A percentile compares a stretch with the other conserved stretches of the same genome.
phyloP scores from a whole-genome alignment of 2,888 invertebrate species.

The Idaea dimidiata region DNA sequence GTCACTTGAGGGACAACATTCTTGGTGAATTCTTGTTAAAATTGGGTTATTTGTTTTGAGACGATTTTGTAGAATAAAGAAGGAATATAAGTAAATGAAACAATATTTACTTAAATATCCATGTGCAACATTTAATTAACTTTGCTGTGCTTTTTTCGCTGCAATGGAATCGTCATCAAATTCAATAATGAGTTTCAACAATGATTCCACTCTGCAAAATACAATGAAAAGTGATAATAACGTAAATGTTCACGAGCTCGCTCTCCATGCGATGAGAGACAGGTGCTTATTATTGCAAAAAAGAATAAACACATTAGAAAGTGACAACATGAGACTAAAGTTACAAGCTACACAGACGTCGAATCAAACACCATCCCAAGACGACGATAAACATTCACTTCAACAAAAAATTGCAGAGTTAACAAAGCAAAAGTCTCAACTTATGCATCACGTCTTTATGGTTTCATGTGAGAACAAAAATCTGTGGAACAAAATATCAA shows the following conservation, averaged over 20 bases:
- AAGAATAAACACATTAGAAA: conserved; percentile 85
- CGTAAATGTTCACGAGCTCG: conserved; percentile 85
- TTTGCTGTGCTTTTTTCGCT: not conserved
- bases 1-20: no score
- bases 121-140: not conserved
- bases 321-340: conserved; percentile 86
- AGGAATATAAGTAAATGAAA: not conserved
- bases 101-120: not conserved
- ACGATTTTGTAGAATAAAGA: not conserved
- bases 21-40: no score
- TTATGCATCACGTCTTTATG: conserved; percentile 89
- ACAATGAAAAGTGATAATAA: conserved; percentile 67
- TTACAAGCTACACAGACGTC: conserved; percentile 54
- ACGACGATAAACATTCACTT: conserved; percentile 74
- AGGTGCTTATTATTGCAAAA: conserved; percentile 88
- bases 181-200: conserved; percentile 73
- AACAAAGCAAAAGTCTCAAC: conserved; percentile 87
- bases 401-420: conserved; percentile 85
- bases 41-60: no score
- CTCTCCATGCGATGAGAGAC: conserved; percentile 90
- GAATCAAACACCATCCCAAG: conserved; percentile 54
- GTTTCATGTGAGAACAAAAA: conserved; percentile 90
- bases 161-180: conserved; percentile 61
- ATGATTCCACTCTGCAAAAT: conserved; percentile 70
- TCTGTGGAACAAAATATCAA: conserved; percentile 87